phyloP scores from a whole-genome alignment of 2,113 vertebrate species.

The Pionites leucogaster region DNA sequence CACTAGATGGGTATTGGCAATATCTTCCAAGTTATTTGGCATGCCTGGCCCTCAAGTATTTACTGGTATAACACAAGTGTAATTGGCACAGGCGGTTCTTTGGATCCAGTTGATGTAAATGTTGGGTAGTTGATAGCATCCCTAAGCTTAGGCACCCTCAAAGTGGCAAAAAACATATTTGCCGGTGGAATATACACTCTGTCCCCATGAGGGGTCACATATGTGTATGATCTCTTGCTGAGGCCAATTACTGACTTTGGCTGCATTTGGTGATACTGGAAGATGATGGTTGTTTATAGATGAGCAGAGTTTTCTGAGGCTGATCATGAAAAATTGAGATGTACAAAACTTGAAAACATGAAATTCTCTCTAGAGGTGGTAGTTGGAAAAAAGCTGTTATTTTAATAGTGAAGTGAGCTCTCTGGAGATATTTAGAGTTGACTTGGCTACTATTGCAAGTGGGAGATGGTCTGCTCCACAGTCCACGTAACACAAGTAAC shows the following conservation, averaged over 20 bases:
- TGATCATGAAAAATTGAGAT: background rate
- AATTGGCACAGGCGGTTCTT: background rate
- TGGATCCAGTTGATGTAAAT: background rate
- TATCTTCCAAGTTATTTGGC: background rate
- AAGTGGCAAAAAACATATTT: background rate
- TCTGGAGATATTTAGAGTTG: background rate
- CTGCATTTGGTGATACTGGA: background rate
- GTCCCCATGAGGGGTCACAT: background rate
- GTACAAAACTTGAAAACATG: background rate
- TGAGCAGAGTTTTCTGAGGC: background rate
- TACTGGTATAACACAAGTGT: background rate
- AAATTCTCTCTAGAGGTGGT: background rate
- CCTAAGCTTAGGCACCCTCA: background rate
- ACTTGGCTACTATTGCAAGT: background rate
- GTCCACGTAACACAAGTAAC: fast-evolving
- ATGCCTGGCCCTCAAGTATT: background rate
- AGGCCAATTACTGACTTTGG: background rate
- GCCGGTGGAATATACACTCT: background rate
- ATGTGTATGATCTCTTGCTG: background rate
- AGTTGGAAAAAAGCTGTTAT: background rate
- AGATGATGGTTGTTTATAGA: background rate
- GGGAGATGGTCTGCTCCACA: background rate
- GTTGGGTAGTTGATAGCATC: background rate
- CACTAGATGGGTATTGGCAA: background rate
- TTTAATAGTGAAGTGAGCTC: background rate